phyloP scores from a whole-genome alignment of 2,888 invertebrate genomes.

The Drosophila testacea region DNA sequence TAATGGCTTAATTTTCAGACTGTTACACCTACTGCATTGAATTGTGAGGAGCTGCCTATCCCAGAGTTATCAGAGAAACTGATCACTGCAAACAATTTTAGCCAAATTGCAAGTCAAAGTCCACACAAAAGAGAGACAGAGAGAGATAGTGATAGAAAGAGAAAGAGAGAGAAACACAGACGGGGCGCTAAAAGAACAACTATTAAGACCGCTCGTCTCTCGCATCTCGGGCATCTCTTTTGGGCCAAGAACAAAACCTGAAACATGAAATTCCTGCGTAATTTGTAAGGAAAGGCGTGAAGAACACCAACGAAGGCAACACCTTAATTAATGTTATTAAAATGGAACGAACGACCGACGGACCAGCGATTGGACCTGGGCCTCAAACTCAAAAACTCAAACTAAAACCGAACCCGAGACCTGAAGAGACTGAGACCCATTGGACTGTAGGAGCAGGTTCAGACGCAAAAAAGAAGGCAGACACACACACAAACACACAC shows the following conservation, averaged over 20 bases:
- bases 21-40: conserved; percentile 26
- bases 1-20: conserved; percentile 82
- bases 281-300: conserved; percentile 86
- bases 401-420: conserved; percentile 38
- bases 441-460: conserved; percentile 46
- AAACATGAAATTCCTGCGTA: conserved; percentile 85
- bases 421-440: conserved; percentile 27
- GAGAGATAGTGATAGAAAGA: conserved; percentile 14
- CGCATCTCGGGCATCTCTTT: conserved; percentile 33
- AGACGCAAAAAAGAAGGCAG: conserved; percentile 50
- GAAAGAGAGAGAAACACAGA: conserved; percentile 32
- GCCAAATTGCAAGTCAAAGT: conserved; percentile 80
- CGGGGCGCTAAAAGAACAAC: conserved; percentile 76
- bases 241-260: conserved; percentile 72
- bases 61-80: conserved; percentile 47
- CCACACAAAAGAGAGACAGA: conserved; percentile 5
- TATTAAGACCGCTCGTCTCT: conserved; percentile 70
- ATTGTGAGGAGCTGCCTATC: conserved; percentile 46
- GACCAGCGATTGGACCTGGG: conserved; percentile 64
- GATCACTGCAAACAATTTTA: conserved; percentile 79
- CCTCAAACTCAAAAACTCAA: conserved; percentile 58
- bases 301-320: conserved; percentile 86
- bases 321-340: conserved; percentile 85
- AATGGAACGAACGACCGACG: conserved; percentile 80
- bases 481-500: conserved; percentile 30